These are phyloP conservation scores for Gasterosteus aculeatus DNA, from an alignment of 2,113 vertebrate species.

Conservation along the genomic window DNA sequence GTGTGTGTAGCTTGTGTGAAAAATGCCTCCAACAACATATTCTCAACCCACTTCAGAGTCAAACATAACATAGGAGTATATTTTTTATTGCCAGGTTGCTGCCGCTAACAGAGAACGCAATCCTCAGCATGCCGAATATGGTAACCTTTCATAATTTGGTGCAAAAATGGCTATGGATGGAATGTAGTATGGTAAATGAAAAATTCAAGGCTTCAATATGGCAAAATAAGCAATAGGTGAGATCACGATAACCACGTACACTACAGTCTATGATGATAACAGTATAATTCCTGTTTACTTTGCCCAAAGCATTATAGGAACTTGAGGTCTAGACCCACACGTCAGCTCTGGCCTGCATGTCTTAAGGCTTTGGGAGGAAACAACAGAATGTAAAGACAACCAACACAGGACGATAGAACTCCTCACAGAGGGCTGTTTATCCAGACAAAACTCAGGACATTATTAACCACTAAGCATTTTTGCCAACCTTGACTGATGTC, in stretches of 20 bases:
- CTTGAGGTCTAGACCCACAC: not conserved
- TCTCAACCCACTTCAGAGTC: too few species aligned
- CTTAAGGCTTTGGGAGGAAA: not conserved
- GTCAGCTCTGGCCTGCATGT: not conserved
- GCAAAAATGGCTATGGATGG: too few species aligned
- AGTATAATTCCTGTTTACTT: not conserved
- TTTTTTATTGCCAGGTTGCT: too few species aligned
- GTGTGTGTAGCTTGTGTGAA: not conserved
- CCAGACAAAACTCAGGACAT: constrained; percentile 38
- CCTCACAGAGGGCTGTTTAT: not conserved
- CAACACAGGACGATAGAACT: not conserved
- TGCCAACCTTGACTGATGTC: constrained; percentile 47
- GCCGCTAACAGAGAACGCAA: too few species aligned
- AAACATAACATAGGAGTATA: too few species aligned
- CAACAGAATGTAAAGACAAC: not conserved
- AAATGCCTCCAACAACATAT: not conserved
- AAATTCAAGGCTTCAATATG: too few species aligned
- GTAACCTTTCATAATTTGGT: too few species aligned
- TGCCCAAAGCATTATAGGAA: not conserved
- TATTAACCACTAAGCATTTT: constrained; percentile 19
- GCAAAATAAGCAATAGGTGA: too few species aligned
- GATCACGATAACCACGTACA: too few species aligned
- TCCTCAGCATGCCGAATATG: too few species aligned
- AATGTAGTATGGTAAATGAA: too few species aligned
- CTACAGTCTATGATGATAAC: not conserved